These are phyloP conservation scores for Tachyglossus aculeatus DNA, from an alignment of 2,797 vertebrate genomes.

Conservation along the genomic window DNA sequence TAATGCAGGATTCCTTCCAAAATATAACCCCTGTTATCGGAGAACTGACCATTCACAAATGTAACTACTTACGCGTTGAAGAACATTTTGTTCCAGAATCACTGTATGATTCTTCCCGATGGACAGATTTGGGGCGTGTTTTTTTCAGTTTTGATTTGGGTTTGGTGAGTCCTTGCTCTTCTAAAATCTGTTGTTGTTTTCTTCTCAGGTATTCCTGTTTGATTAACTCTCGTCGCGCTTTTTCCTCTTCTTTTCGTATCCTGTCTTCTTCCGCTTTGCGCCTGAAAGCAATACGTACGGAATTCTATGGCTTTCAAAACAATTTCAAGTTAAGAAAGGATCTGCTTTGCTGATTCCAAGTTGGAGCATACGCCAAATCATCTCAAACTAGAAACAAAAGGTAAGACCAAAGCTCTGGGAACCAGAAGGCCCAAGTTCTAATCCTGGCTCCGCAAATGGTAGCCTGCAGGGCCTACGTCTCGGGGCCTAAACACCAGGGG, in stretches of 20 bases:
- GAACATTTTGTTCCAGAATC: conserved; percentile 85
- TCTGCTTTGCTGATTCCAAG: no score
- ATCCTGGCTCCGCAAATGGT: no score
- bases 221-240: conserved; percentile 91
- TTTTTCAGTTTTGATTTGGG: conserved; percentile 85
- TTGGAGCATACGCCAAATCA: no score
- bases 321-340: no score
- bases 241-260: conserved; percentile 95
- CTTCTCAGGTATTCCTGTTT: conserved; percentile 93
- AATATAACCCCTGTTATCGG: no score
- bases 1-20: no score
- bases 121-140: conserved; percentile 86
- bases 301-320: accelerated
- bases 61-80: conserved; percentile 86
- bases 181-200: conserved; percentile 93
- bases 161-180: conserved; percentile 90
- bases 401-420: no score
- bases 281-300: conserved; percentile 66
- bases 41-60: no score
- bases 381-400: no score
- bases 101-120: conserved; percentile 86
- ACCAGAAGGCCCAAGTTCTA: no score
- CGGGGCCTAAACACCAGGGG: no score
- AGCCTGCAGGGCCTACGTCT: no score
- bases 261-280: conserved; percentile 95